A percentile compares a stretch with the other conserved stretches of the same genome.
phyloP scores from a whole-genome alignment of 2,888 invertebrate genomes.

The Phrixothrix hirtus region DNA sequence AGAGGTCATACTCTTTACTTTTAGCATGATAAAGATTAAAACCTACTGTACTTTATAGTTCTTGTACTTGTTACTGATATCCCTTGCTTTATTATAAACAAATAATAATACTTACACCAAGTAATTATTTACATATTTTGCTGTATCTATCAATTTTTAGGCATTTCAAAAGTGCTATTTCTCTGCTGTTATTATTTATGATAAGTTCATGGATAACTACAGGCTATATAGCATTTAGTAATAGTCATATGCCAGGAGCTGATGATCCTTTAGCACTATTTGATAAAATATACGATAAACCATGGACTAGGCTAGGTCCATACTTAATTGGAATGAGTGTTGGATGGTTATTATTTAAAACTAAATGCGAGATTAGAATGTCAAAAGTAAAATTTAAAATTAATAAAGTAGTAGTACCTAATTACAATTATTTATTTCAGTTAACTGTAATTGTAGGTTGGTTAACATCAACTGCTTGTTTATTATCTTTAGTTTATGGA shows the following conservation, averaged over 20 bases:
- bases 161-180: slow-evolving; percentile 77
- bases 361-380: slow-evolving; percentile 76
- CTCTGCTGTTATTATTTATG: slow-evolving; percentile 67
- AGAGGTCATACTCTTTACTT: neutral
- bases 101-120: no score
- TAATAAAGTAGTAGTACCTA: no score
- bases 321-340: slow-evolving; percentile 83
- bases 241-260: slow-evolving; percentile 75
- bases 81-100: no score
- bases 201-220: slow-evolving; percentile 79
- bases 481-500: slow-evolving; percentile 78
- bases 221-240: slow-evolving; percentile 76
- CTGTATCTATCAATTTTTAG: slow-evolving; percentile 53
- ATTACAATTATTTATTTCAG: no score
- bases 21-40: no score
- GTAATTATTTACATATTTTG: neutral
- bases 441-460: slow-evolving; percentile 71
- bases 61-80: no score
- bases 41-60: no score
- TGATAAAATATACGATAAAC: slow-evolving; percentile 88
- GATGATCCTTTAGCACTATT: slow-evolving; percentile 84
- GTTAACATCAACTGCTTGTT: slow-evolving; percentile 66
- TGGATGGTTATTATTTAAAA: slow-evolving; percentile 83
- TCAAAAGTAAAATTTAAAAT: slow-evolving; percentile 60
- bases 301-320: slow-evolving; percentile 84